Evolutionary conservation across 2,888 invertebrate species (phyloP), one percentile per base, ranked within the genome.

Genomic region (Fabriciana adippe): DNA sequence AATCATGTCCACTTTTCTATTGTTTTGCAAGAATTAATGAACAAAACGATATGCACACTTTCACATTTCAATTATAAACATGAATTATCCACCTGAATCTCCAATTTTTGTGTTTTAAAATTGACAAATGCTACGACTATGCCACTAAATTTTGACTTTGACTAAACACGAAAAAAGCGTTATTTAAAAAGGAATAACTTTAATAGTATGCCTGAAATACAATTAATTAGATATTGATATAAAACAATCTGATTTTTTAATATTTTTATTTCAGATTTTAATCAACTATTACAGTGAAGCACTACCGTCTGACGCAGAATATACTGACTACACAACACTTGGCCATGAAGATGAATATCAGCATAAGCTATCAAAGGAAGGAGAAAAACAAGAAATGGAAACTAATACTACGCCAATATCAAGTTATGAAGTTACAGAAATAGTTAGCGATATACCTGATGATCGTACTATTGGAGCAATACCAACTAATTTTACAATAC

Each of bases 371-470:
- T 14, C 21, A 11, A 31, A 67, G 41, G 57, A 67, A 13, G 50
- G 61, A 16, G 15, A 57, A 1, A 51, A 48, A 6, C 48, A 21
- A 14, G 57, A 55, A 45, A 14, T 21, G 6, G 18, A 35, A 8
- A 2, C 48, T 53, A 26, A 31, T 54, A 63, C 67, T 53, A 65
- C 60, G n/a, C 56, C 64, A 15, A 67, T 21, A 55, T 18, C 74
- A 3, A 74, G 62, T 2, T 90, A 90, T 48, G 78, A 88, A 81
- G 87, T 90, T 0, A 85, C 85, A 31, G 90, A 90, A 76, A 77
- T 80, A 5, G 74, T 89, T 2, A 70, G 78, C 3, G 90, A 90
- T 57, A 73, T 88, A 50, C 89, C 89, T 1, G 84, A 89, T 59
- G 72, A 80, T 3, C 77, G 79, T 18, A 77, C 77, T 2, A 59